Evolutionary conservation across 1,140 invertebrate species (phyloP), one percentile per base, ranked within the genome.

Genomic region (Drosophila sechellia): DNA sequence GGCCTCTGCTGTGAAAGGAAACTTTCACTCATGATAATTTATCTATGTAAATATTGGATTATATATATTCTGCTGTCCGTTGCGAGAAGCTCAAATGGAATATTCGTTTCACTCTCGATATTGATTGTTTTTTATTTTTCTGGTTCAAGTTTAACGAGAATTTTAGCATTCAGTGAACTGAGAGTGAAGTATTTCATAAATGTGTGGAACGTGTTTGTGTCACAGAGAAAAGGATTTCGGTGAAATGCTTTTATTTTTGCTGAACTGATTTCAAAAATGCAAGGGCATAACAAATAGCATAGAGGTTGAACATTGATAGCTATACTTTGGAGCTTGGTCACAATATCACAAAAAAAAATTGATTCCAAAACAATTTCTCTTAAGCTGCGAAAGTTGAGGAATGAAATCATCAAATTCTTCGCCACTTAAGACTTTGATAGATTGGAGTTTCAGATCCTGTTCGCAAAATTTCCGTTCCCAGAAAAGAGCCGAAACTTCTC

Each of bases 351-450:
- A 17, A 17, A 4, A 4, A 20, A 27, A 27, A 48, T 27, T 12
- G 6, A 31, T 49, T 4, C 13, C 31, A 31, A 49, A 49, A 27
- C 48, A 2, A 22, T 46, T 22, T 5, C 5, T 11, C 43, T 13
- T 13, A 46, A 22, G 5, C 43, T 34, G n/a, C 10, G 1, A 31
- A 50, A 15, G n/a, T 31, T 31, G 22, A 8, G 5, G 5, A 27
- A 27, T n/a, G 6, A 64, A 63, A 64, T 27, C 35, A 15, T n/a
- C 25, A 27, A 66, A 31, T 40, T 39, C 35, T 11, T 5, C 5
- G 3, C 60, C 64, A 66, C 64, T 66, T 66, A 66, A 66, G 60
- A 66, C 60, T 66, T 65, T 65, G 64, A 66, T 66, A 49, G 64
- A 50, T 66, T 66, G 43, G 11, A 66, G 60, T 66, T 52, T 22